A percentile compares a stretch with the other conserved stretches of the same genome.
Conservation (phyloP, 2,888 invertebrate species). For the Amiota mariae region DNA sequence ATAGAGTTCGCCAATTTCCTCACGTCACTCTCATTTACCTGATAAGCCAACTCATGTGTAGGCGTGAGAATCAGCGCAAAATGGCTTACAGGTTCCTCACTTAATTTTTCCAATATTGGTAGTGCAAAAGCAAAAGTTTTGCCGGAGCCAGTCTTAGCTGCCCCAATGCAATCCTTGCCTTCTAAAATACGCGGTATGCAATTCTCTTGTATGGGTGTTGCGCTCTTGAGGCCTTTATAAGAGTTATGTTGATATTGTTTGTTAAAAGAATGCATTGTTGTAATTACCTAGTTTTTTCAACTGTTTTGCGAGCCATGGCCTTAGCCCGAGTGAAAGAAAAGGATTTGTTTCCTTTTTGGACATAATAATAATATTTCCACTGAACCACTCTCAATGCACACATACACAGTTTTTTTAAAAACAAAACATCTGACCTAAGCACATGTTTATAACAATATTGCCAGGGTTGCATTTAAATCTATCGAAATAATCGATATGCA, state of each 20-base stretch:
- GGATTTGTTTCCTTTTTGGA: constrained; percentile 67
- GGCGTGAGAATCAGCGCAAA: constrained; percentile 96
- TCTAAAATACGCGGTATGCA: constrained; percentile 85
- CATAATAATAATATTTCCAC: no score
- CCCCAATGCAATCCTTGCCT: constrained; percentile 93
- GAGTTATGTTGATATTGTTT: neutral
- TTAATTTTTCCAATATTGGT: constrained; percentile 92
- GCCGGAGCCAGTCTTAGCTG: constrained; percentile 98
- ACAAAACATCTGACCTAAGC: neutral
- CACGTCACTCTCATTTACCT: constrained; percentile 66
- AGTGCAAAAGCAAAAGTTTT: constrained; percentile 98
- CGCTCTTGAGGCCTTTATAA: constrained; percentile 81
- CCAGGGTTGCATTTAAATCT: neutral
- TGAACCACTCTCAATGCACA: neutral
- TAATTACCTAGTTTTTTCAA: constrained; percentile 79
- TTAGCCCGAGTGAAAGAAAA: constrained; percentile 79
- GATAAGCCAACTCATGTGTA: constrained; percentile 92
- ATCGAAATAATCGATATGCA: neutral
- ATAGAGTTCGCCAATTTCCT: neutral
- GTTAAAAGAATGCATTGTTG: neutral
- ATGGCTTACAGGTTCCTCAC: constrained; percentile 96
- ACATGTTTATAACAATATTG: neutral
- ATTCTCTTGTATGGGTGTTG: constrained; percentile 87
- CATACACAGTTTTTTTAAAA: no score
- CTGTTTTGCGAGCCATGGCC: constrained; percentile 84